Evolutionary conservation across 2,888 invertebrate genomes (phyloP), one percentile per base, ranked within the genome.

Genomic region (Xestia ashworthii): DNA sequence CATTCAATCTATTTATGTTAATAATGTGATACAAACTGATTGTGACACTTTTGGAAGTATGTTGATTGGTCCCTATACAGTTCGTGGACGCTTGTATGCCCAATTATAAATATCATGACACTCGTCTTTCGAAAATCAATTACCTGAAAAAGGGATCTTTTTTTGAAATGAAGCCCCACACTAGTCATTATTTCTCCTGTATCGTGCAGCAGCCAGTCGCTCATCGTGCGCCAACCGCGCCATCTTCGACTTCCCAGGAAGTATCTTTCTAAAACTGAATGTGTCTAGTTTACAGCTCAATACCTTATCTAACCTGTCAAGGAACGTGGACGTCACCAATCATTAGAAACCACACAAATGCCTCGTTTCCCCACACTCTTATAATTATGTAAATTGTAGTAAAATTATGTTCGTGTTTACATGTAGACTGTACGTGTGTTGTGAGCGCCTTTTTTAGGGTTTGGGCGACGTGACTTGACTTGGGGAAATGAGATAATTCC

Each of bases 401-500:
- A 71, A 46, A 71, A n/a, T 44, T 5, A 53, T 69, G 55, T 55
- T 55, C 5, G 53, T 53, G 41, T 19, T 48, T 14, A 22, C 46
- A 60, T 8, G 58, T 58, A 58, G 25, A 32, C 60, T 9, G 19
- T 19, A 9, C 9, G 19, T 38, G n/a, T 38, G 16, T 19, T n/a
- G 25, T 41, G 6, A 11, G 9, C 22, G 9, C 41, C 14, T 22
- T 14, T 53, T 14, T 53, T 25, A 38, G n/a, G 22, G 9, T 32
- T 5, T n/a, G 16, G n/a, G 0, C 44, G 14, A 44, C 44, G 16
- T 19, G 46, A n/a, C 11, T 14, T 12, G 14, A n/a, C 6, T 14
- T 12, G 11, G 14, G 74, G 53, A 53, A 48, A 48, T 55, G 64
- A 65, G 38, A 65, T 65, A 41, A 46, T 76, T 55, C 58, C 46